Evolutionary conservation across 2,888 invertebrate species (phyloP).

Genomic region (Villa cingulata): DNA sequence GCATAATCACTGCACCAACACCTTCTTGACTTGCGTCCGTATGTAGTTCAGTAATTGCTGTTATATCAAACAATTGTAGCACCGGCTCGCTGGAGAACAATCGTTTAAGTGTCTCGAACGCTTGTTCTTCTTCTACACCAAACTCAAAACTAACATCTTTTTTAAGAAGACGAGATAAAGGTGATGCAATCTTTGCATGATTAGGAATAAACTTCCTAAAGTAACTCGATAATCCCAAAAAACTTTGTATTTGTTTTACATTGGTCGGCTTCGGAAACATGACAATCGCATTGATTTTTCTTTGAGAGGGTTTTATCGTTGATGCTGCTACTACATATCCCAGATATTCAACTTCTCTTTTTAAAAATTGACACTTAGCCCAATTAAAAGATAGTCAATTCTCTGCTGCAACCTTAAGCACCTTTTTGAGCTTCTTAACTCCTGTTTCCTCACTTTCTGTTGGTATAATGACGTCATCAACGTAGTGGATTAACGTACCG

Average conservation of each 20-base stretch:
- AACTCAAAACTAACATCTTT: slow-evolving; percentile 12
- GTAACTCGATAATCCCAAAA: slow-evolving; percentile 19
- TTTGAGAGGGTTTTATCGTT: slow-evolving; percentile 12
- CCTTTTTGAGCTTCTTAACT: slow-evolving; percentile 5
- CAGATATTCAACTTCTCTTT: slow-evolving; percentile 16
- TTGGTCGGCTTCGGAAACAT: slow-evolving; percentile 16
- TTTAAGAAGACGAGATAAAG: slow-evolving; percentile 13
- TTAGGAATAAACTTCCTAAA: slow-evolving; percentile 16
- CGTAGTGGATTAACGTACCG: too few species aligned
- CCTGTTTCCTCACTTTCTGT: slow-evolving; percentile 7
- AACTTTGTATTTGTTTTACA: slow-evolving; percentile 17
- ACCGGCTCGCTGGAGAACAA: slow-evolving; percentile 7
- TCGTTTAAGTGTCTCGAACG: slow-evolving; percentile 12
- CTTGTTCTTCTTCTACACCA: slow-evolving; percentile 12
- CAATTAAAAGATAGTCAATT: slow-evolving; percentile 12
- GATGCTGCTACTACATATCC: slow-evolving; percentile 9
- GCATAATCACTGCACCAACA: background rate
- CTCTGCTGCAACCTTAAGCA: slow-evolving; percentile 7
- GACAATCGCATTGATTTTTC: slow-evolving; percentile 14
- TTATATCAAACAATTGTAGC: background rate
- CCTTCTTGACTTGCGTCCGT: slow-evolving; percentile 1
- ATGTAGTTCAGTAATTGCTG: background rate
- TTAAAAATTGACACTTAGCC: slow-evolving; percentile 17
- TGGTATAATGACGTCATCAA: slow-evolving; percentile 13
- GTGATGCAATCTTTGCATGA: slow-evolving; percentile 13